Conservation (phyloP, 2,113 vertebrate species). For the Probosciger aterrimus region DNA sequence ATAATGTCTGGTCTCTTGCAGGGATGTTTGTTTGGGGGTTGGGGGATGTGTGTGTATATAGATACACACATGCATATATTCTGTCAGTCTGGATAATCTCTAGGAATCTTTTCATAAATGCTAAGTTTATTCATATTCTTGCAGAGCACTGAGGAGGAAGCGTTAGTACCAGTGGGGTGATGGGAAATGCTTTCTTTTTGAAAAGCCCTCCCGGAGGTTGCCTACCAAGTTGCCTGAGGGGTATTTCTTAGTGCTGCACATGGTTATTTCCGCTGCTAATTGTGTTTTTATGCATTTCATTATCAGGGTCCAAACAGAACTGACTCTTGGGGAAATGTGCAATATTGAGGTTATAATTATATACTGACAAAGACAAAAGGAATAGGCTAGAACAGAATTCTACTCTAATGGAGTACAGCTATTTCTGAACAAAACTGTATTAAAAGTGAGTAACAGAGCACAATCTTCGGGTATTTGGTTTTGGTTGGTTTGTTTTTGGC, state of each 20-base stretch:
- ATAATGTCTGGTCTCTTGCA: not conserved
- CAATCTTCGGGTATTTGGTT: constrained; percentile 33
- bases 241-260: constrained; percentile 56
- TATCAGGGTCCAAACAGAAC: constrained; percentile 77
- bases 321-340: constrained; percentile 69
- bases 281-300: constrained; percentile 74
- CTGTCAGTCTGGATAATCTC: not conserved
- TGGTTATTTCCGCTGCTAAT: constrained; percentile 74
- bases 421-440: constrained; percentile 70
- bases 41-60: not conserved
- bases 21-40: not conserved
- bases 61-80: not conserved
- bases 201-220: not conserved
- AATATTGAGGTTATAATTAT: constrained; percentile 54
- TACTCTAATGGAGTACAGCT: constrained; percentile 42
- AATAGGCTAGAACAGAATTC: constrained; percentile 45
- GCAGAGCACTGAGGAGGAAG: constrained; percentile 12
- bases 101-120: not conserved
- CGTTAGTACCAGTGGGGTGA: not conserved
- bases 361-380: constrained; percentile 33
- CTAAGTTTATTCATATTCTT: not conserved
- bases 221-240: not conserved
- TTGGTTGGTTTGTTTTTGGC: constrained; percentile 13
- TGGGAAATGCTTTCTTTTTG: constrained; percentile 9
- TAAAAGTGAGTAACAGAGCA: constrained; percentile 40